Evolutionary conservation across 2,797 vertebrate genomes (phyloP).

Genomic region (Megalops cyprinoides): DNA sequence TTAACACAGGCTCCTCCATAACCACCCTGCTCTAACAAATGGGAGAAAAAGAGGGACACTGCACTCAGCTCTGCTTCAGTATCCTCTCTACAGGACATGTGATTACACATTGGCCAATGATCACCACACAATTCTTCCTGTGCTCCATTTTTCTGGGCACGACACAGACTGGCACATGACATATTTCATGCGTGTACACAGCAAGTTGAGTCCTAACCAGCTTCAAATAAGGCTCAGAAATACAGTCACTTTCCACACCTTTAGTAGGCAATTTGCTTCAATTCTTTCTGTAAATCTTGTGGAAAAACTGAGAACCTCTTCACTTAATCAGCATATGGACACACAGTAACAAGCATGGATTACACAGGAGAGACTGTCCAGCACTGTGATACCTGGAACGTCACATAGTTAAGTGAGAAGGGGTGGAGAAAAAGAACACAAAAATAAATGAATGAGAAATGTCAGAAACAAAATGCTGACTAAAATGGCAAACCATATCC

Average conservation of each 20-base stretch:
- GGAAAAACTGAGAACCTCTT: not conserved
- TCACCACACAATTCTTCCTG: conserved; percentile 36
- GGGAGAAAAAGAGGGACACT: not conserved
- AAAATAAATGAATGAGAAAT: no score
- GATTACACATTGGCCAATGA: not conserved
- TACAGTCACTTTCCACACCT: not conserved
- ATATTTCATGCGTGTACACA: not conserved
- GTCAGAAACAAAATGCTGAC: not conserved
- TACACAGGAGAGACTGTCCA: no score
- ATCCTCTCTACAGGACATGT: not conserved
- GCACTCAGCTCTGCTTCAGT: not conserved
- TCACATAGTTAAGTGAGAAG: not conserved
- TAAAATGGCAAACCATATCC: no score
- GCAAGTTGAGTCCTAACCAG: not conserved
- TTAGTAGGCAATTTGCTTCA: not conserved
- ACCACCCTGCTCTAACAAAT: not conserved
- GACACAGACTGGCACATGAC: conserved; percentile 26
- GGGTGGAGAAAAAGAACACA: no score
- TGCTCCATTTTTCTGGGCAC: conserved; percentile 42
- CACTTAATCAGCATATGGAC: conserved; percentile 1
- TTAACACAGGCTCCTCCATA: not conserved
- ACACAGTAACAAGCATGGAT: not conserved
- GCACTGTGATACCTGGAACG: no score
- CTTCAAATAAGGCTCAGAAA: not conserved
- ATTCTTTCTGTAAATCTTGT: not conserved